A percentile compares a stretch with the other conserved stretches of the same genome.
Conservation (phyloP, 1,140 invertebrate species). For the Hermetia illucens region DNA sequence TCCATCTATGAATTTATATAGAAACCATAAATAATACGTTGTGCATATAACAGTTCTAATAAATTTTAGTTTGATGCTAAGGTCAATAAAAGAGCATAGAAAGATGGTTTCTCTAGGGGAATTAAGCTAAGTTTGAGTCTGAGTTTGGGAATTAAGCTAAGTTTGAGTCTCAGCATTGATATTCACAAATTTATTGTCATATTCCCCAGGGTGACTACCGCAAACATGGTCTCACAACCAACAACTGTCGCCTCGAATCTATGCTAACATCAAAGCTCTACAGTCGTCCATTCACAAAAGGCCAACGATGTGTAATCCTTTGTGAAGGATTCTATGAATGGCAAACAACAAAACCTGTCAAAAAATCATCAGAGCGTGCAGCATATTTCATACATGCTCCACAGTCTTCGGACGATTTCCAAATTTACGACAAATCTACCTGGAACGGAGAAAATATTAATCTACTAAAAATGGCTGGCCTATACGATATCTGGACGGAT, state of each 20-base stretch:
- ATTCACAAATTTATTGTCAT: not conserved
- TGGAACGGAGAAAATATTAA: slow-evolving; percentile 43
- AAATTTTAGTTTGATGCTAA: no score
- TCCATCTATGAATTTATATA: no score
- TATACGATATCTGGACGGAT: slow-evolving; percentile 57
- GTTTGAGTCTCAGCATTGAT: no score
- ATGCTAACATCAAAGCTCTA: slow-evolving; percentile 53
- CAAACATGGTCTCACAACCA: slow-evolving; percentile 55
- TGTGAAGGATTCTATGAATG: slow-evolving; percentile 81
- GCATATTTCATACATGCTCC: slow-evolving; percentile 56
- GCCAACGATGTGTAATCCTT: slow-evolving; percentile 60
- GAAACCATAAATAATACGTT: no score
- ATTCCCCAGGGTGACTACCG: slow-evolving; percentile 43
- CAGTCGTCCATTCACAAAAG: slow-evolving; percentile 43
- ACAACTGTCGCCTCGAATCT: slow-evolving; percentile 65
- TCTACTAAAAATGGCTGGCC: slow-evolving; percentile 58
- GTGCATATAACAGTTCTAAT: no score
- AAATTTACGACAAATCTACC: slow-evolving; percentile 40
- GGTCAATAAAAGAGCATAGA: no score
- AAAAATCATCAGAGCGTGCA: slow-evolving; percentile 44
- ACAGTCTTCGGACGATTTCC: slow-evolving; percentile 34
- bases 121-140: no score
- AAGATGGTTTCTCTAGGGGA: no score
- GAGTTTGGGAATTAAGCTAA: no score
- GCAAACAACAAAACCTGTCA: slow-evolving; percentile 52